Base-by-base conservation (phyloP, 2,797 vertebrate species). In the Micrastur ruficollis region DNA sequence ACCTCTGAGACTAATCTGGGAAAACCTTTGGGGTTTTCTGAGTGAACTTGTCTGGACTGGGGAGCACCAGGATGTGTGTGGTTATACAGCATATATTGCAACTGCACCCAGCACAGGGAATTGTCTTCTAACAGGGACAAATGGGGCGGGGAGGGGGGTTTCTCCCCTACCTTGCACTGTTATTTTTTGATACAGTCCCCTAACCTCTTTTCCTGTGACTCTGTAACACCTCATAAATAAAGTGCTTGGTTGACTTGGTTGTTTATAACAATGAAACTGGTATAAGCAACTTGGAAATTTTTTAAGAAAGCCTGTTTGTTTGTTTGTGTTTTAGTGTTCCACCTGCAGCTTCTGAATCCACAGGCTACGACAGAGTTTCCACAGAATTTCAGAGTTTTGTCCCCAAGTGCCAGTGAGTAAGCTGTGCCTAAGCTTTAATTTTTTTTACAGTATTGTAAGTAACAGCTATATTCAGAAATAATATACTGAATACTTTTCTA, bases 401-500 rank as follows among this genome's bases (percentile, higher is more conserved):
- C 42, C 29, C 27, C 12, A 55, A 18, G 21, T 91, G 55, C 27
- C n/a, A 52, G 40, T 15, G 14, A 40, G 66, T 73, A 85, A 63
- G 46, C 65, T 68, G 20, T 71, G n/a, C 49, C 55, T 82, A 70
- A 84, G 50, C 29, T 82, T 80, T 92, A 74, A 85, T 68, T 25
- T 59, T 89, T 88, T 86, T 68, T 38, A 34, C 19, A 38, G n/a
- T 86, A 58, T 76, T 86, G 9, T 61, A 66, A 75, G 47, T 90
- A 94, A 95, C 65, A 91, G 67, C 67, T 91, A 83, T 65, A 90
- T 90, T 81, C 65, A 90, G 74, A 95, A 94, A 93, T 70, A 87
- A 82, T 79, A 81, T 21, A 73, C 46, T 72, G n/a, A 72, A 56
- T 82, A 49, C 52, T 83, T 95, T 95, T 78, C 68, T 80, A 23